A percentile compares a stretch with the other conserved stretches of the same genome.
Evolutionary conservation across 2,113 vertebrate species (phyloP).

Genomic region (Aphyosemion australe): DNA sequence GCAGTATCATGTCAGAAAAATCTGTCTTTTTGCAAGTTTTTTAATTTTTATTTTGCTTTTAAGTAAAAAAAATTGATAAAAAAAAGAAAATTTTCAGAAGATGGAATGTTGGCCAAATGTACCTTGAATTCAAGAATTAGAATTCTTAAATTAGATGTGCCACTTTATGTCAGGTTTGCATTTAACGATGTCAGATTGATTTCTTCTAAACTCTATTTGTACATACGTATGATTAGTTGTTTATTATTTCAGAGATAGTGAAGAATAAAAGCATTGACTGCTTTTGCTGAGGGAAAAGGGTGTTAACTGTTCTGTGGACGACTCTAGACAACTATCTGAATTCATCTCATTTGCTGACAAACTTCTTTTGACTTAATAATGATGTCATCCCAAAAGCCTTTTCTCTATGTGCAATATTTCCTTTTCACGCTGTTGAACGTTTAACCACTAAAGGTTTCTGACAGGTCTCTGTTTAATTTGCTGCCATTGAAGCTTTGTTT

Average conservation of each 20-base stretch:
- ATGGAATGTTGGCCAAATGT: constrained; percentile 14
- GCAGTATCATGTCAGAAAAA: constrained; percentile 11
- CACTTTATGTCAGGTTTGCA: constrained; percentile 34
- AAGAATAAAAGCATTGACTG: constrained; percentile 18
- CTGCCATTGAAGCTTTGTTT: constrained; percentile 46
- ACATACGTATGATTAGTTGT: too few relatives aligned
- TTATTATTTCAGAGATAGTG: not conserved
- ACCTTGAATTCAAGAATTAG: constrained; percentile 8
- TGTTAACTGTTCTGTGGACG: constrained; percentile 8
- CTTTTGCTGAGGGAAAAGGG: not conserved
- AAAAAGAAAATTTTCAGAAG: not conserved
- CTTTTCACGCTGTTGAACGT: constrained; percentile 43
- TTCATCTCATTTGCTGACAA: constrained; percentile 17
- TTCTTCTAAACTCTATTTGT: constrained; percentile 15
- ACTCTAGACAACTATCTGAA: constrained; percentile 30
- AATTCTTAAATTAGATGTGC: constrained; percentile 25
- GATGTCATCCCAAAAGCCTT: constrained; percentile 71
- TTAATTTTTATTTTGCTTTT: not conserved
- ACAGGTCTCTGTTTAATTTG: constrained; percentile 34
- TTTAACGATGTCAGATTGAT: constrained; percentile 61
- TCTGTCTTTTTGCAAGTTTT: constrained; percentile 6
- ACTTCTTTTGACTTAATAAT: constrained; percentile 58
- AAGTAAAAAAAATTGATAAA: not conserved
- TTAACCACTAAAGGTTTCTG: constrained; percentile 29
- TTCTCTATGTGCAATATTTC: constrained; percentile 64